Conservation (phyloP, 2,113 vertebrate species). For the Pygoscelis antarcticus region DNA sequence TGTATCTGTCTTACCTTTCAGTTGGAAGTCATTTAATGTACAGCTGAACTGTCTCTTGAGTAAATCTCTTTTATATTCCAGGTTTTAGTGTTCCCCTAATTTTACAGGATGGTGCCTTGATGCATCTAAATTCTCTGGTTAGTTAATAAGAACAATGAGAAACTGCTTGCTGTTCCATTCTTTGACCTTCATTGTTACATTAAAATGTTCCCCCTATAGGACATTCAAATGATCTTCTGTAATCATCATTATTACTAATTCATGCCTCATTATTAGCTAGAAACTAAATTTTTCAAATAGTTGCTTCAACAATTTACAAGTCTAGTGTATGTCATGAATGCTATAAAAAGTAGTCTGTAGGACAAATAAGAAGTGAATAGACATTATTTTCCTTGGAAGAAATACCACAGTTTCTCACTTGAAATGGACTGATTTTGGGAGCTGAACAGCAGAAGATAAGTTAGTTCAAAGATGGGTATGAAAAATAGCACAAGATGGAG, state of each 20-base stretch:
- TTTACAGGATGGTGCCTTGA: not conserved
- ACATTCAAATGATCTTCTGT: not conserved
- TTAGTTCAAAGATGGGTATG: not conserved
- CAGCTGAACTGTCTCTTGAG: conserved; percentile 7
- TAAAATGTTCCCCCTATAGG: not conserved
- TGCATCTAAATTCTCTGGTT: not conserved
- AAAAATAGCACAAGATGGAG: not conserved
- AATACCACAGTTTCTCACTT: not conserved
- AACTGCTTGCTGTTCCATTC: not conserved
- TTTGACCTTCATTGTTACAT: not conserved
- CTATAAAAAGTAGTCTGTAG: not conserved
- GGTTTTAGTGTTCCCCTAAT: not conserved
- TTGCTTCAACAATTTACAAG: not conserved
- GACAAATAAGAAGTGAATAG: not conserved
- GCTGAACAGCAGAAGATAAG: not conserved
- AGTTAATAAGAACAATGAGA: not conserved
- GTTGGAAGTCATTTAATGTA: not conserved
- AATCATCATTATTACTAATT: not conserved
- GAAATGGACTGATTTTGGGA: not conserved
- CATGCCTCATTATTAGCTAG: not conserved
- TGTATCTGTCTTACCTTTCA: not conserved
- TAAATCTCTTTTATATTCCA: not conserved
- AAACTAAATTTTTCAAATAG: not conserved
- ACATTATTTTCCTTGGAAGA: not conserved
- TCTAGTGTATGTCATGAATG: not conserved